Evolutionary conservation across 2,113 vertebrate genomes (phyloP).

Genomic region (Ardeotis arabs): DNA sequence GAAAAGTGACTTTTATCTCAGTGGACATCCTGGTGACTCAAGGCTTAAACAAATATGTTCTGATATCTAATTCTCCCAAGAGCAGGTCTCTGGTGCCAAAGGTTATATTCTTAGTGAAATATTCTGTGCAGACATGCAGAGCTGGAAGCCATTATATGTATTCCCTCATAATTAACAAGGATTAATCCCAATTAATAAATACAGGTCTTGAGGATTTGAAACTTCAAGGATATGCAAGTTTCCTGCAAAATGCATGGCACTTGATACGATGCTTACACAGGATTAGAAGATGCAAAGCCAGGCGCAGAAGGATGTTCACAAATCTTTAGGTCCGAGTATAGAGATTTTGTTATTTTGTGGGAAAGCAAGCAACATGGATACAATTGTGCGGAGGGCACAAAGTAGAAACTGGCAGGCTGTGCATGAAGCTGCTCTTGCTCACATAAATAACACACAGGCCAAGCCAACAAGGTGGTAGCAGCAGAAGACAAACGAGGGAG

Average conservation of each 20-base stretch:
- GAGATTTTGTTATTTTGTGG: not conserved
- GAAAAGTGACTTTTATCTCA: constrained; percentile 33
- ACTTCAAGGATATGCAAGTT: not conserved
- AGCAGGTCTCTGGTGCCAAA: constrained; percentile 37
- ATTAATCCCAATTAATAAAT: not conserved
- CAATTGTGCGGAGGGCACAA: not conserved
- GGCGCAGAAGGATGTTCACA: not conserved
- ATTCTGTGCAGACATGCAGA: not conserved
- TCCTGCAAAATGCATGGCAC: not conserved
- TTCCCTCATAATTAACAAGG: constrained; percentile 40
- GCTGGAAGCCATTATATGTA: not conserved
- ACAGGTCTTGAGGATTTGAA: not conserved
- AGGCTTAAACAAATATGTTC: constrained; percentile 14
- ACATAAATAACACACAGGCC: not conserved
- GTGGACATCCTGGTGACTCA: constrained; percentile 12
- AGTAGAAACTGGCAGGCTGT: not conserved
- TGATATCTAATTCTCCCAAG: not conserved
- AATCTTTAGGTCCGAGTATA: not conserved
- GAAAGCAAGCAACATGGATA: not conserved
- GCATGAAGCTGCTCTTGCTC: not conserved
- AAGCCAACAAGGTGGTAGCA: not conserved
- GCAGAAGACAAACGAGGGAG: not conserved
- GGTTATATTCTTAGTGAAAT: not conserved
- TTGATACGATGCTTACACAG: not conserved
- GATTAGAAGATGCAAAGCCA: not conserved